Evolutionary conservation across 2,113 vertebrate species (phyloP), one percentile per base, ranked within the genome.

Genomic region (Plotosus lineatus): DNA sequence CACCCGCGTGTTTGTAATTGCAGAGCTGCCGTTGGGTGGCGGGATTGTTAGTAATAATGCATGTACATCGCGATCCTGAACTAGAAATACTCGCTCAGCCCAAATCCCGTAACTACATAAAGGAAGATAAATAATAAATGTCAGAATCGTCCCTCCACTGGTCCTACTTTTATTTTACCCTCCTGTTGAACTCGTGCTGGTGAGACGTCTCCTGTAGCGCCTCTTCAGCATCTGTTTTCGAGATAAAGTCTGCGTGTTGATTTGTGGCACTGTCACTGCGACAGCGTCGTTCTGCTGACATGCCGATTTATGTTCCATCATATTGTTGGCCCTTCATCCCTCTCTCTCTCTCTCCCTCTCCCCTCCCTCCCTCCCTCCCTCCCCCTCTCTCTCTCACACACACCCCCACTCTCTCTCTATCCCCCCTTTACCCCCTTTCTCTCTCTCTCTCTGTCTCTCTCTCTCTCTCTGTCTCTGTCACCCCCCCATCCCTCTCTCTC

Each of bases 161-260:
- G 26, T 15, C 26, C 2, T 1, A 1, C n/a, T 8, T 40, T 40
- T 7, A 55, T 9, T 31, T 86, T 86, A 88, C 84, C 88, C 58
- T 71, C 28, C 6, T 79, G 72, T 71, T 89, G 88, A 90, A 87
- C 31, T 19, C 2, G 4, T 28, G n/a, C 11, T 17, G 66, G 14
- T 14, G 42, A 15, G 40, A 28, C n/a, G 21, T 44, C 17, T 79
- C 55, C 82, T 74, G 77, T 56, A 78, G 14, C 38, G 14, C 72
- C 84, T 76, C 55, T 5, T 75, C 81, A 83, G 76, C 91, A 92
- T 91, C 89, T 94, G 91, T 90, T 93, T 92, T 91, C 80, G 85
- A 89, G 86, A 92, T 91, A 85, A 31, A 87, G 84, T 76, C 36
- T 66, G 36, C 60, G 74, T 40, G 68, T 76, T 91, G 89, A 92